Evolutionary conservation across 23 tunicate genomes (phyloP).

Genomic region (Pegea sp.): DNA sequence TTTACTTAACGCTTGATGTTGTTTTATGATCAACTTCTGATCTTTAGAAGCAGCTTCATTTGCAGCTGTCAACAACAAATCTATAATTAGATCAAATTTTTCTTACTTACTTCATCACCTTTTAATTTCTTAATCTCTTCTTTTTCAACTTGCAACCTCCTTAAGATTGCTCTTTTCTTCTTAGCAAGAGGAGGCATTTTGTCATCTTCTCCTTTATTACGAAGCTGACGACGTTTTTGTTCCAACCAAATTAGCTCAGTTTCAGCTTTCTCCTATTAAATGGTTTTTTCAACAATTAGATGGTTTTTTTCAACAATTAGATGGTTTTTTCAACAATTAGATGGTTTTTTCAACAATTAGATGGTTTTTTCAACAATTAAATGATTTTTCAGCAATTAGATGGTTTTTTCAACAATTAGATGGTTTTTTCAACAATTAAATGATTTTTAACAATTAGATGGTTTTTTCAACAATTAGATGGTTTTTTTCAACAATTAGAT

Average conservation of each 20-base stretch:
- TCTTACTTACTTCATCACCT: slow-evolving; percentile 9
- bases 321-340: neutral
- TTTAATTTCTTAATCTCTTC: slow-evolving; percentile 57
- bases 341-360: slow-evolving; percentile 24
- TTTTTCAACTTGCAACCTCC: slow-evolving; percentile 35
- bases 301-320: slow-evolving; percentile 26
- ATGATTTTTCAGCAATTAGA: slow-evolving; percentile 22
- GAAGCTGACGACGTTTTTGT: slow-evolving; percentile 15
- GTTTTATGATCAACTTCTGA: slow-evolving; percentile 30
- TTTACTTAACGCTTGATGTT: slow-evolving; percentile 30
- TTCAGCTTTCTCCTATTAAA: slow-evolving; percentile 47
- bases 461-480: neutral
- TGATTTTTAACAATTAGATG: slow-evolving; percentile 35
- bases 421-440: too few species aligned
- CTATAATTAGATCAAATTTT: too few species aligned
- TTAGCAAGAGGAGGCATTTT: slow-evolving; percentile 72
- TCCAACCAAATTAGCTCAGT: slow-evolving; percentile 63
- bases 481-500: slow-evolving; percentile 27
- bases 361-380: neutral
- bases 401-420: neutral
- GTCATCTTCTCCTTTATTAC: slow-evolving; percentile 69
- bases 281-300: neutral
- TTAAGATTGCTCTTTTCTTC: slow-evolving; percentile 50
- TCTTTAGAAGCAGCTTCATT: slow-evolving; percentile 53
- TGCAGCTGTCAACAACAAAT: too few species aligned